These are phyloP conservation scores for Tachina lurida DNA, from an alignment of 2,888 invertebrate genomes.

Conservation along the genomic window DNA sequence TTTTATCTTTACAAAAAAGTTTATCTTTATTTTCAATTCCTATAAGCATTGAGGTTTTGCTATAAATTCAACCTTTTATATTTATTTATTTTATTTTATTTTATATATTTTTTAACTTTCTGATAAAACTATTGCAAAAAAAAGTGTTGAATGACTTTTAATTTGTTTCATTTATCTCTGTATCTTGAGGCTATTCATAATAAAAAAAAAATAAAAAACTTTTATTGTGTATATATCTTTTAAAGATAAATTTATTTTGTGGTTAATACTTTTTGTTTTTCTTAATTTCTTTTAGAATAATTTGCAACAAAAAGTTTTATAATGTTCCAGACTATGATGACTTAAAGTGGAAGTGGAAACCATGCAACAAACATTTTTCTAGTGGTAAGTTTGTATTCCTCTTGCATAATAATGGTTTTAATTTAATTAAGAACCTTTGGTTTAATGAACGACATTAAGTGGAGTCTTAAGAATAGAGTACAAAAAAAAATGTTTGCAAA, in stretches of 20 bases:
- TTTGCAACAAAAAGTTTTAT: constrained; percentile 28
- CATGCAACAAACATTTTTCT: constrained; percentile 39
- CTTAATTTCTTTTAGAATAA: constrained; percentile 69
- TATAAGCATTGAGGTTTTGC: constrained; percentile 42
- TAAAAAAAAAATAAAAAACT: constrained; percentile 4
- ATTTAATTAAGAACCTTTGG: constrained; percentile 53
- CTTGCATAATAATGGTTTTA: constrained; percentile 54
- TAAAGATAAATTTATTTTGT: constrained; percentile 42
- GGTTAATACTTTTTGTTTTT: constrained; percentile 30
- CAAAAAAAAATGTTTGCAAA: too few relatives aligned
- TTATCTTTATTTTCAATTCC: constrained; percentile 44
- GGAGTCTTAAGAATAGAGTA: neutral
- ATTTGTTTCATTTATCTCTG: constrained; percentile 70
- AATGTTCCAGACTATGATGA: constrained; percentile 25
- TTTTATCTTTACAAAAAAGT: constrained; percentile 19
- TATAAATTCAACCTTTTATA: constrained; percentile 32
- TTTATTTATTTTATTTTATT: constrained; percentile 33
- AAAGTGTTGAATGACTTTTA: constrained; percentile 69
- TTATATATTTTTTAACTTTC: constrained; percentile 8
- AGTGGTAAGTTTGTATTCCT: constrained; percentile 64
- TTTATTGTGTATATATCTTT: constrained; percentile 1
- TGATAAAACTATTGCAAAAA: constrained; percentile 15
- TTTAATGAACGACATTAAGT: constrained; percentile 59
- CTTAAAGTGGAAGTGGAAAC: constrained; percentile 11
- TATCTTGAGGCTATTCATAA: constrained; percentile 61